Evolutionary conservation across 2,888 invertebrate species (phyloP).

Genomic region (Blomia tropicalis): DNA sequence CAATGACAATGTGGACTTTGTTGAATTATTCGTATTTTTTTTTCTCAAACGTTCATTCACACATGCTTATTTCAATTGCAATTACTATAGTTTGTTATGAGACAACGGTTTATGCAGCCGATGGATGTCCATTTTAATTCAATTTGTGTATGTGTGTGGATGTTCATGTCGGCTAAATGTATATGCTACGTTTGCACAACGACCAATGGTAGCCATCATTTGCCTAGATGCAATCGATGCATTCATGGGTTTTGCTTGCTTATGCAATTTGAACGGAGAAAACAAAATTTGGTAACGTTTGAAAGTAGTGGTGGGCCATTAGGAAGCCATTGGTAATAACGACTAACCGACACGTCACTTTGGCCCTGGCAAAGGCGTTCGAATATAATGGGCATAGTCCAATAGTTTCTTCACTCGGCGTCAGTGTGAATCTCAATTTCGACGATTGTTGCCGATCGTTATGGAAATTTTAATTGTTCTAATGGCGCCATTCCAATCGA

Average conservation of each 20-base stretch:
- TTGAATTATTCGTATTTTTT: too few species aligned
- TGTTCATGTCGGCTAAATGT: too few species aligned
- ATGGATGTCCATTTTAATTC: constrained; percentile 5
- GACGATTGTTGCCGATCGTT: neutral
- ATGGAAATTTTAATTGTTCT: neutral
- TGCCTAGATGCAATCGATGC: constrained; percentile 3
- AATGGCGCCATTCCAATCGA: neutral
- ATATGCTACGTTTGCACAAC: too few species aligned
- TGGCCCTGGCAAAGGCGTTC: neutral
- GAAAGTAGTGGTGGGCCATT: neutral
- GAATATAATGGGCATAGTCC: too few species aligned
- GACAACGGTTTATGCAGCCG: neutral
- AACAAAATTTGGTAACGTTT: neutral
- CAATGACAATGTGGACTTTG: too few species aligned
- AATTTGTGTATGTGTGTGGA: neutral
- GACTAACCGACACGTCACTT: neutral
- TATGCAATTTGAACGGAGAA: constrained; percentile 4
- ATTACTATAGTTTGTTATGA: neutral
- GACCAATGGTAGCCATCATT: neutral
- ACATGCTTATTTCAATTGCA: neutral
- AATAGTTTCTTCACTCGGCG: too few species aligned
- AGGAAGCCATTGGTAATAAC: neutral
- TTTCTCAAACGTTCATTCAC: neutral
- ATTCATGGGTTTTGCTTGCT: constrained; percentile 9
- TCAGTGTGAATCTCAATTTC: too few species aligned